A percentile compares a stretch with the other conserved stretches of the same genome.
Evolutionary conservation across 2,888 invertebrate genomes (phyloP).

Genomic region (Metellina segmentata): DNA sequence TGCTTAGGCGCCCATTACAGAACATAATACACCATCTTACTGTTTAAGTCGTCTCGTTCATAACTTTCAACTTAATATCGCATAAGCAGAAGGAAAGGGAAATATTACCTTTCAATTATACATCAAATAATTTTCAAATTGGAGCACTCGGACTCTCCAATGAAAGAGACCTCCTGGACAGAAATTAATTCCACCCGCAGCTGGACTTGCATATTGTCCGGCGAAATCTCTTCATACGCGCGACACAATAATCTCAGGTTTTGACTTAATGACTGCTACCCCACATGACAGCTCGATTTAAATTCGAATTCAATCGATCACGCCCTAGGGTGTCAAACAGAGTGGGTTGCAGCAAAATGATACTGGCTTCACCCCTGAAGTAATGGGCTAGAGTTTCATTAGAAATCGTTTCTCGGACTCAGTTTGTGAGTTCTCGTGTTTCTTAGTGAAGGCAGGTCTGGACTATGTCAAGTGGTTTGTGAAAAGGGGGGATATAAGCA

Average conservation of each 20-base stretch:
- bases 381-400: conserved; percentile 25
- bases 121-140: not conserved
- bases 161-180: not conserved
- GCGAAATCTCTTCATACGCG: not conserved
- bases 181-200: not conserved
- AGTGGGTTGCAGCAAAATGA: not conserved
- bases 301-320: conserved; percentile 36
- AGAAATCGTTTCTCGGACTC: not conserved
- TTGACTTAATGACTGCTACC: conserved; percentile 4
- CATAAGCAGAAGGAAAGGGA: not conserved
- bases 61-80: too few relatives aligned
- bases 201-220: not conserved
- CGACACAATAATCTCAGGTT: conserved; percentile 14
- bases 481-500: too few relatives aligned
- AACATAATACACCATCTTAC: too few relatives aligned
- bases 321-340: conserved; percentile 3
- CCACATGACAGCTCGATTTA: not conserved
- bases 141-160: not conserved
- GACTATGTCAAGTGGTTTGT: too few relatives aligned
- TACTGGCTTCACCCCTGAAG: not conserved
- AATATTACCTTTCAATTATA: not conserved
- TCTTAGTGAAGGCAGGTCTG: too few relatives aligned
- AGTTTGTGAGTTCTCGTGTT: too few relatives aligned
- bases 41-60: too few relatives aligned
- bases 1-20: too few relatives aligned